Conservation (phyloP, 2,797 vertebrate genomes). For the Gallinago stenura region DNA sequence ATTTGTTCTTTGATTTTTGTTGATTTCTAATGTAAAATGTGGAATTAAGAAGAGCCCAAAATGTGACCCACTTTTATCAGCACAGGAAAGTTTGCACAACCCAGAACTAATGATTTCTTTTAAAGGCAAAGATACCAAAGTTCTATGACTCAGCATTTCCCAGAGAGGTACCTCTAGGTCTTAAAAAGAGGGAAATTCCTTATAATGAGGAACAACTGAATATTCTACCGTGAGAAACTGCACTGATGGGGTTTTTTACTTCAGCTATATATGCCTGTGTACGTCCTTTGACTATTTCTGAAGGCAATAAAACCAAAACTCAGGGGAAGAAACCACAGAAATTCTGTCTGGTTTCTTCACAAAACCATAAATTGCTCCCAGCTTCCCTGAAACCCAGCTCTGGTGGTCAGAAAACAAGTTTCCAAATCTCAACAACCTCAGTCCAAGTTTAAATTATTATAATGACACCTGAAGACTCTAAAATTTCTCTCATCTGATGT, state of each 20-base stretch:
- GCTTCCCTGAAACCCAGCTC: background rate
- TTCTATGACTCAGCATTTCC: slow-evolving; percentile 32
- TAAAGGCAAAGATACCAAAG: background rate
- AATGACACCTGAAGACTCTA: background rate
- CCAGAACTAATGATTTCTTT: background rate
- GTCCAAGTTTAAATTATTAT: background rate
- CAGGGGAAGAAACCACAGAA: slow-evolving; percentile 21
- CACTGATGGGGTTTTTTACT: background rate
- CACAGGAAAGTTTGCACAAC: background rate
- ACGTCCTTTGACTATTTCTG: slow-evolving; percentile 12
- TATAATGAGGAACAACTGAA: slow-evolving; percentile 7
- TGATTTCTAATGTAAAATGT: background rate
- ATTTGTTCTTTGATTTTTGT: background rate
- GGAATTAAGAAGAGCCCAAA: background rate
- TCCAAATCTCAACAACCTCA: background rate
- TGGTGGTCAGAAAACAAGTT: background rate
- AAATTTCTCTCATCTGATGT: background rate
- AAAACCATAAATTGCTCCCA: slow-evolving; percentile 46
- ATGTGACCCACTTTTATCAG: background rate
- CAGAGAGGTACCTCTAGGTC: background rate
- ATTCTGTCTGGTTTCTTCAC: slow-evolving; percentile 46
- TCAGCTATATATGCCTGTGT: background rate
- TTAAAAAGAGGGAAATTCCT: slow-evolving; percentile 26
- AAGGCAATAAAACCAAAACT: slow-evolving; percentile 38
- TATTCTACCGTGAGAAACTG: background rate